Conservation (phyloP, 1,140 invertebrate species). For the Triops longicaudatus region DNA sequence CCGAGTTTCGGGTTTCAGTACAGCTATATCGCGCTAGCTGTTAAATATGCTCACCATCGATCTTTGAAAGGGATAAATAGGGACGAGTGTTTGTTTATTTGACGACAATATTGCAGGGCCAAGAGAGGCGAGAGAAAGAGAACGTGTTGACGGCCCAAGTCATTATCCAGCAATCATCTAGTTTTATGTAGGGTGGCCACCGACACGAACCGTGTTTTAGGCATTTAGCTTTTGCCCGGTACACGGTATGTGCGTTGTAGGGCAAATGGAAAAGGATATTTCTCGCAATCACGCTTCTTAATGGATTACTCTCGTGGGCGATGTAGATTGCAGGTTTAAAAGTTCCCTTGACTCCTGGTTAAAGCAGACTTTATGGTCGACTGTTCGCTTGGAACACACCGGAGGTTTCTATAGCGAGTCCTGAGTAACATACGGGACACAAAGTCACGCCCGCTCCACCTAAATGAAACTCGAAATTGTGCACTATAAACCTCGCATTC, state of each 20-base stretch:
- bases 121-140: background rate
- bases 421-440: background rate
- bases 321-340: background rate
- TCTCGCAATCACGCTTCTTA: constrained; percentile 14
- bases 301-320: background rate
- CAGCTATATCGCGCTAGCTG: background rate
- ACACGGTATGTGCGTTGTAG: background rate
- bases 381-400: background rate
- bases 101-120: background rate
- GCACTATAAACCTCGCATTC: background rate
- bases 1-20: background rate
- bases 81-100: background rate
- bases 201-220: background rate
- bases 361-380: background rate
- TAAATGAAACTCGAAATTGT: background rate
- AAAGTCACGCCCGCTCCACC: background rate
- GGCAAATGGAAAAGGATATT: background rate
- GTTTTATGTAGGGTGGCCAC: background rate
- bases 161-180: background rate
- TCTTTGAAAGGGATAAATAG: background rate
- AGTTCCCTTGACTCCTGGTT: background rate
- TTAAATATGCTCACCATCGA: background rate
- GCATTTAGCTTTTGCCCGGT: background rate
- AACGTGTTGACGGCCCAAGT: background rate
- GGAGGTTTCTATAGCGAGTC: background rate